Evolutionary conservation across 1,140 invertebrate genomes (phyloP).

Genomic region (Oryzaephilus surinamensis): DNA sequence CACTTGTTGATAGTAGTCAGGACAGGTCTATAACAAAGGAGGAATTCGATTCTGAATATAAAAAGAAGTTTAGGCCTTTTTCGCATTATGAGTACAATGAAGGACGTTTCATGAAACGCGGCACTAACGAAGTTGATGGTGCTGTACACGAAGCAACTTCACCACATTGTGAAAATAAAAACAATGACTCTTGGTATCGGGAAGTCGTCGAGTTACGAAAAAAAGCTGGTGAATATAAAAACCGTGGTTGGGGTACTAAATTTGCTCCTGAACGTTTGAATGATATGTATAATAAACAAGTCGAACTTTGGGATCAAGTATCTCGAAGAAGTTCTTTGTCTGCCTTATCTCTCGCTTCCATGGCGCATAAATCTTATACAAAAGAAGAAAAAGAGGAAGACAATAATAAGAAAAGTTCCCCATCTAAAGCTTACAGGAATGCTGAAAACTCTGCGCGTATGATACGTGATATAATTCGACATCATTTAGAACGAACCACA

Average conservation of each 20-base stretch:
- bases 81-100: constrained; percentile 68
- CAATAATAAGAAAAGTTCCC: constrained; percentile 65
- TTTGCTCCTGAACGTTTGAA: constrained; percentile 67
- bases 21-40: constrained; percentile 42
- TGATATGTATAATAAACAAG: constrained; percentile 67
- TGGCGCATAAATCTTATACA: constrained; percentile 67
- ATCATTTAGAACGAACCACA: constrained; percentile 60
- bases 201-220: constrained; percentile 80
- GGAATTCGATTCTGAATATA: constrained; percentile 63
- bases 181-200: constrained; percentile 60
- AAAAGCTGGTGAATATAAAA: constrained; percentile 86
- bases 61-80: constrained; percentile 71
- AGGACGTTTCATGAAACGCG: constrained; percentile 57
- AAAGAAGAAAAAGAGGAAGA: constrained; percentile 82
- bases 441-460: constrained; percentile 40
- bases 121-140: constrained; percentile 27
- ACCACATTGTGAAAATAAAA: constrained; percentile 10
- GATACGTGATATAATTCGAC: constrained; percentile 47
- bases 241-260: constrained; percentile 81
- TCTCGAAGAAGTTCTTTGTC: constrained; percentile 76
- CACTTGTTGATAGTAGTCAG: constrained; percentile 58
- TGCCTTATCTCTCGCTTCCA: constrained; percentile 76
- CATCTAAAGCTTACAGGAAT: constrained; percentile 47
- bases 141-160: constrained; percentile 1
- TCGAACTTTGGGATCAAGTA: constrained; percentile 81